These are phyloP conservation scores for Xyliphius kryptos DNA, from an alignment of 2,113 vertebrate genomes.

Conservation along the genomic window DNA sequence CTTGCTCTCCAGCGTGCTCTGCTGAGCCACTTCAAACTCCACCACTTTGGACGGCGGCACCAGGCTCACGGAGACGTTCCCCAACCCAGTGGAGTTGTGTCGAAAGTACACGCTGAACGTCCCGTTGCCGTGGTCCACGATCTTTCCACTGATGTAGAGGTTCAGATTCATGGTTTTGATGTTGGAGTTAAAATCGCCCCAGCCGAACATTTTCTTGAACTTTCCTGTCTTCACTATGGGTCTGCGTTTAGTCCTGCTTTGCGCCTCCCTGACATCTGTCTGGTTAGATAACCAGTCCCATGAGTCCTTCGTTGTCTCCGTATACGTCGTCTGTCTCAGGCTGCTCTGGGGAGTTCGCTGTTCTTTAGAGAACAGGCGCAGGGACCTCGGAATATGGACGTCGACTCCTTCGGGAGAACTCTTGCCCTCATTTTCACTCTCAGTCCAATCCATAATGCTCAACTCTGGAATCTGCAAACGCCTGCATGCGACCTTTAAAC, in stretches of 20 bases:
- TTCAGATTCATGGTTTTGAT: conserved; percentile 98
- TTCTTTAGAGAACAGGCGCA: conserved; percentile 86
- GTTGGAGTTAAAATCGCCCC: conserved; percentile 90
- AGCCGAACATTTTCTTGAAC: too few species aligned
- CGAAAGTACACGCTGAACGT: conserved; percentile 93
- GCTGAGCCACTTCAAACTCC: conserved; percentile 87
- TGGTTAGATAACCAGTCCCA: conserved; percentile 98
- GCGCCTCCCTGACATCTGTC: conserved; percentile 81
- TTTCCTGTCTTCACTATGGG: conserved; percentile 85
- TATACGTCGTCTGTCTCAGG: conserved; percentile 74
- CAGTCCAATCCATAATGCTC: conserved; percentile 80
- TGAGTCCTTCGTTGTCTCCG: conserved; percentile 84
- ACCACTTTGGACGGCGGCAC: conserved; percentile 97
- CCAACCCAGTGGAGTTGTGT: conserved; percentile 93
- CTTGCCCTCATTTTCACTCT: conserved; percentile 71
- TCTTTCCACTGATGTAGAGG: conserved; percentile 97
- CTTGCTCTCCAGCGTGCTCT: conserved; percentile 77
- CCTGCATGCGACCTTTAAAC: conserved; percentile 76
- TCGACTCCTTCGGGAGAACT: conserved; percentile 73
- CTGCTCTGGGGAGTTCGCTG: conserved; percentile 76
- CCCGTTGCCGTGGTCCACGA: conserved; percentile 68
- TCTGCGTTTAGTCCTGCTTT: conserved; percentile 93
- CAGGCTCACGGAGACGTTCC: conserved; percentile 95
- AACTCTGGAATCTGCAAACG: conserved; percentile 60
- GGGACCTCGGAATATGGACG: conserved; percentile 70